Percentiles rank a stretch among this genome's conserved stretches.
Conservation (phyloP, 2,888 invertebrate genomes). For the Cheilosia soror region DNA sequence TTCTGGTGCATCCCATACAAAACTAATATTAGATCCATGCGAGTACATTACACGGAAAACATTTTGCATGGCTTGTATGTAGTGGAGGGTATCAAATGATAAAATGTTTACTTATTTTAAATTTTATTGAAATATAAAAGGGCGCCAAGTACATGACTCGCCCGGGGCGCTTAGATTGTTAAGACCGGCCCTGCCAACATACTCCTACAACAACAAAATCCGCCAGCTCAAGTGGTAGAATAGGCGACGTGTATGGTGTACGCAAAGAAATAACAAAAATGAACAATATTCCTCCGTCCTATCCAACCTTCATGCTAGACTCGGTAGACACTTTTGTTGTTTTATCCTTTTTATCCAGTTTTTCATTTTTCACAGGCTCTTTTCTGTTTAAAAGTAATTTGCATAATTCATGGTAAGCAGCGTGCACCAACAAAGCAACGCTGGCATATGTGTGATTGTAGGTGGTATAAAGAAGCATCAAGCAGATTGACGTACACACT, state of each 20-base stretch:
- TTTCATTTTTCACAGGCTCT: slow-evolving; percentile 42
- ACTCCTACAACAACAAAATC: background rate
- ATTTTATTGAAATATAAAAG: no score
- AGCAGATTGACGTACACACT: slow-evolving; percentile 41
- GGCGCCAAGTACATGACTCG: no score
- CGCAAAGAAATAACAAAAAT: slow-evolving; percentile 31
- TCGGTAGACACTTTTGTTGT: background rate
- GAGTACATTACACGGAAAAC: no score
- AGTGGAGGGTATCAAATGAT: no score
- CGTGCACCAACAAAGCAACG: slow-evolving; percentile 20
- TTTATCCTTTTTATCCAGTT: slow-evolving; percentile 44
- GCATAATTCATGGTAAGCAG: slow-evolving; percentile 71
- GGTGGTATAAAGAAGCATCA: slow-evolving; percentile 18
- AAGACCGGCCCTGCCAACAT: no score
- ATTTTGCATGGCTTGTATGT: no score
- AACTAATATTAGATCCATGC: no score
- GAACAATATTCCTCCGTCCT: slow-evolving; percentile 61
- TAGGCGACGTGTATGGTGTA: slow-evolving; percentile 15
- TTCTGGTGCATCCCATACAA: no score
- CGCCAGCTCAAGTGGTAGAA: slow-evolving; percentile 7
- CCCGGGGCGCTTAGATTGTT: no score
- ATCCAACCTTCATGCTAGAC: slow-evolving; percentile 44
- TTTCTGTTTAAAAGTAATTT: slow-evolving; percentile 71
- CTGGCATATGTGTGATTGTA: slow-evolving; percentile 27
- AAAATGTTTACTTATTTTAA: no score